Base-by-base conservation (phyloP, 2,888 invertebrate genomes). In the Boloria euphrosyne region DNA sequence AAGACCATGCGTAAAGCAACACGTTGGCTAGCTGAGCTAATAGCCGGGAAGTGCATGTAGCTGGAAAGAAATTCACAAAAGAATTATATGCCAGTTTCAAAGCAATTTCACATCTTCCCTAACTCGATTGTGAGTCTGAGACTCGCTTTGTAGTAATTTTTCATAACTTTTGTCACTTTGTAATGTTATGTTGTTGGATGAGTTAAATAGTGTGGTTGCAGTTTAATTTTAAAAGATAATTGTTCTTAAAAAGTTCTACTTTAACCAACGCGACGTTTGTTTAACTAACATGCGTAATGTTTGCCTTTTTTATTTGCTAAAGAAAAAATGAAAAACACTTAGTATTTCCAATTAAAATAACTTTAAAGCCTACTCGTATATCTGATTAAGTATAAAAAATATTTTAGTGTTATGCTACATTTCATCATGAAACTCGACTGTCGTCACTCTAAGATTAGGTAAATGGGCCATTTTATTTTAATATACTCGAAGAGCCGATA, bases 71-170 rank as follows among this genome's bases (percentile, higher is more conserved):
- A 79, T 76, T 81, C 75, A 69, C 71, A 71, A 76, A 38, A 73
- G 71, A 74, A 86, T 87, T 81, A 83, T 81, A 83, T 80, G 79
- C 80, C 78, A 82, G 81, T 80, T 83, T 78, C 79, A 74, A 78
- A 75, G 75, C 76, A 78, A 78, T 78, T 79, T 78, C 76, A 76
- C 81, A 83, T 86, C 85, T 81, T 80, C 79, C 68, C 71, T 73
- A 74, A 77, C 76, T 74, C 73, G 68, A 73, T 76, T 72, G 71
- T 69, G 68, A 72, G 70, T 66, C 68, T 67, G 59, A 62, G 44
- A 66, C 62, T 65, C 65, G 69, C 59, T 64, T 67, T 64, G 52
- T 53, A 18, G 59, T 66, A 52, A 60, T 69, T 67, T 68, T 71
- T 67, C 55, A 44, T 58, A 51, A 43, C 58, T 67, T 49, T 59